Conservation (phyloP, 2,888 invertebrate genomes). For the Melangyna quadrimaculata region DNA sequence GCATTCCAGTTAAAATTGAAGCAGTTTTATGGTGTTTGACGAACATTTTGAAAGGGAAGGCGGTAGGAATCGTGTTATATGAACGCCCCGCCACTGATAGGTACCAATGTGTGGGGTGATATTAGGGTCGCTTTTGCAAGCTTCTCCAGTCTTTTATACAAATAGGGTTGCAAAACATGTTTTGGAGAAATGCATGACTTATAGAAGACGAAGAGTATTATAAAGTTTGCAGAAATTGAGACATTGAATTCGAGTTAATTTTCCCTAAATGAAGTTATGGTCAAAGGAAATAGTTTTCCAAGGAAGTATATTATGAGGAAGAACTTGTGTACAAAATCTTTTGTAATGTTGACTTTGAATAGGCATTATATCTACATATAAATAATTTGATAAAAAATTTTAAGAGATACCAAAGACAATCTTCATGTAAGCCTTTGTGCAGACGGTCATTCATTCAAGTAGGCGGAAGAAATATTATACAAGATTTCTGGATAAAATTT, state of each 20-base stretch:
- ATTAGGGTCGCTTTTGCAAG: not conserved
- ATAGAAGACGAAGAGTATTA: not conserved
- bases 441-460: not conserved
- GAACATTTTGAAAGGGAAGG: no score
- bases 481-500: no score
- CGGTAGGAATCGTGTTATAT: no score
- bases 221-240: not conserved
- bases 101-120: not conserved
- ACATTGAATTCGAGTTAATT: not conserved
- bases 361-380: no score
- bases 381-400: not conserved
- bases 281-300: not conserved
- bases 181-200: not conserved
- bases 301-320: not conserved
- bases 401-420: not conserved
- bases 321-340: not conserved
- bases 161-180: not conserved
- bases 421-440: not conserved
- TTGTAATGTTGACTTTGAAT: not conserved
- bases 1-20: no score
- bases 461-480: not conserved
- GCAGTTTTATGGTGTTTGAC: no score
- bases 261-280: not conserved
- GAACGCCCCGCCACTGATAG: no score
- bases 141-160: not conserved